Base-by-base conservation (phyloP, 2,113 vertebrate species). In the Neopipo cinnamomea region DNA sequence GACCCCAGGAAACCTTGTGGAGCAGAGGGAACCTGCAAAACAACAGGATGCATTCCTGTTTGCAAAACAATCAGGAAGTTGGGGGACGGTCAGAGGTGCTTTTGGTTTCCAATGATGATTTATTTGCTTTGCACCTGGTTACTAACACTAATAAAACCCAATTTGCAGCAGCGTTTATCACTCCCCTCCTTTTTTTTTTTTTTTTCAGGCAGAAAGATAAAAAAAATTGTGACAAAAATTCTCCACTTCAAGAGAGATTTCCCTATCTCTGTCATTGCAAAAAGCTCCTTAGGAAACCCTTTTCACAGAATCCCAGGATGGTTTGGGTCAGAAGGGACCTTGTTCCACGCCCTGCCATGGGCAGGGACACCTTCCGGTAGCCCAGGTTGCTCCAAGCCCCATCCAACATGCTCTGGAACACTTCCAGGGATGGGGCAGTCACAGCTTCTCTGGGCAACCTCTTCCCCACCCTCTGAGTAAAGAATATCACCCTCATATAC, bases 61-160 rank as follows among this genome's bases (percentile, higher is more conserved):
- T 44, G 44, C 44, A 44, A 44, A 44, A 44, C 44, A 44, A 44
- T 44, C 44, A 19, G 18, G 44, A 44, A 21, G n/a, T 27, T 61
- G 63, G 86, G 31, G 53, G 59, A 61, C 15, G 11, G 76, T 55
- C 58, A 93, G 72, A 82, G 23, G 23, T 24, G 8, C 39, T 76
- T 85, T 49, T 49, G 12, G 7, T 79, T 63, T 39, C 39, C 30
- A 65, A 4, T 21, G 23, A 91, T 68, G 75, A 91, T 85, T 91
- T 81, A 88, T 94, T 82, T 92, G 53, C 44, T 90, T 67, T 94
- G 72, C 61, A 89, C 39, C 39, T 62, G 42, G 53, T 83, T 92
- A 83, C 47, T 82, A 85, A 88, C n/a, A 66, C 33, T 4, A 88
- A 87, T 81, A 70, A 93, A 84, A 66, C 31, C 24, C 7, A 2